Evolutionary conservation across 2,888 invertebrate species (phyloP).

Genomic region (Agonopterix heracliana): DNA sequence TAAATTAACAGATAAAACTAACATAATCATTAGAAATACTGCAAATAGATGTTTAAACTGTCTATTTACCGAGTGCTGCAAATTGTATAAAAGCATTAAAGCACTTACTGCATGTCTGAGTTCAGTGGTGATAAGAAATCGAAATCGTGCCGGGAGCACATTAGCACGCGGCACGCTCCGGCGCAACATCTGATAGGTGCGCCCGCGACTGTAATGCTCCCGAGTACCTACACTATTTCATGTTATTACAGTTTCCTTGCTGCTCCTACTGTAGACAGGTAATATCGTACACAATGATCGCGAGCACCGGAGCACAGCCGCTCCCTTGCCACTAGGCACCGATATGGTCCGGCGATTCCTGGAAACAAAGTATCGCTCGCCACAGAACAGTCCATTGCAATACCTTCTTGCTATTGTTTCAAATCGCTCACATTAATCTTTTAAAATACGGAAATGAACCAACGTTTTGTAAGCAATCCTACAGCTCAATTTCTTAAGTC

Average conservation of each 20-base stretch:
- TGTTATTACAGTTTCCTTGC: conserved; percentile 49
- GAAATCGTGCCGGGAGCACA: conserved; percentile 63
- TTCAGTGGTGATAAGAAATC: conserved; percentile 57
- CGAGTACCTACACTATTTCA: conserved; percentile 43
- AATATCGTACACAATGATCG: conserved; percentile 47
- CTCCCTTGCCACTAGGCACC: conserved; percentile 20
- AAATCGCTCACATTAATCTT: background rate
- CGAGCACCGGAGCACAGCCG: conserved; percentile 19
- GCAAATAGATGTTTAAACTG: background rate
- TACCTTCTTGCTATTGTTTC: conserved; percentile 6
- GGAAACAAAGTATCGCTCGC: conserved; percentile 25
- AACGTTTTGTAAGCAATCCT: conserved; percentile 20
- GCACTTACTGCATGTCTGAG: conserved; percentile 24
- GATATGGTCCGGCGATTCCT: conserved; percentile 19
- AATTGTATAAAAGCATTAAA: conserved; percentile 25
- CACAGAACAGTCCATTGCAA: conserved; percentile 22
- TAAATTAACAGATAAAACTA: background rate
- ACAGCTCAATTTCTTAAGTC: conserved; percentile 39
- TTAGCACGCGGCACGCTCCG: conserved; percentile 64
- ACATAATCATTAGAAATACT: background rate
- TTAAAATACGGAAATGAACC: background rate
- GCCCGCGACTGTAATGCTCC: conserved; percentile 37
- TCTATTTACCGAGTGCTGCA: conserved; percentile 10
- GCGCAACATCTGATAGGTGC: conserved; percentile 58
- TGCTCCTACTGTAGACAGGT: conserved; percentile 38